Conservation (phyloP, 2,888 invertebrate genomes). For the Morpho achilles region DNA sequence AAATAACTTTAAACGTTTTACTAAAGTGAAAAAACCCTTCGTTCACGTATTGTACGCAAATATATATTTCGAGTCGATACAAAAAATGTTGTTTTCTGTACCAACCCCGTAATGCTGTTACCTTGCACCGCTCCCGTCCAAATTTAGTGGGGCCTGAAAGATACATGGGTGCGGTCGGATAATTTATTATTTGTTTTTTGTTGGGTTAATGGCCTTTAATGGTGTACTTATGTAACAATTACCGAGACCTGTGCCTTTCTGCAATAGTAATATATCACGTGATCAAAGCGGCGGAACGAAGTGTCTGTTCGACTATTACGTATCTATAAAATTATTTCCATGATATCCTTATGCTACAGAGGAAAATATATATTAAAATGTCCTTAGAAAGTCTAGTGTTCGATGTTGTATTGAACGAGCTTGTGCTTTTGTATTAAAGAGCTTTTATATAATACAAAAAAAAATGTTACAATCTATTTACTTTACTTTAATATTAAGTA, state of each 20-base stretch:
- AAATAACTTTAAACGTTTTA: too few species aligned
- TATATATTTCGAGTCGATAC: constrained; percentile 12
- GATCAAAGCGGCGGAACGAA: constrained; percentile 34
- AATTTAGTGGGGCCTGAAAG: constrained; percentile 47
- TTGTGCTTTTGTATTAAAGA: too few species aligned
- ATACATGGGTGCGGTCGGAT: constrained; percentile 57
- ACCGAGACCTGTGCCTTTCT: constrained; percentile 47
- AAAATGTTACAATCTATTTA: too few species aligned
- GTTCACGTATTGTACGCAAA: too few species aligned
- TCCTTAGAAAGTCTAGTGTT: too few species aligned
- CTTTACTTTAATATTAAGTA: too few species aligned
- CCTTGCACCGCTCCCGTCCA: constrained; percentile 31
- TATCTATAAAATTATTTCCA: too few species aligned
- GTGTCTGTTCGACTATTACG: background rate
- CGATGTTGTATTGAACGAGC: too few species aligned
- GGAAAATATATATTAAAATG: too few species aligned
- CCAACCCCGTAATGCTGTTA: constrained; percentile 21
- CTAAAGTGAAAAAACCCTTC: too few species aligned
- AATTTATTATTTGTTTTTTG: constrained; percentile 76
- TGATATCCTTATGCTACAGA: too few species aligned
- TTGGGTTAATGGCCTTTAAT: constrained; percentile 69
- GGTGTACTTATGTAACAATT: constrained; percentile 62
- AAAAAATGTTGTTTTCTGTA: constrained; percentile 26
- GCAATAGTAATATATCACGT: constrained; percentile 38
- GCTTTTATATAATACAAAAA: too few species aligned